These are phyloP conservation scores for Melanotaenia nigrans DNA, from an alignment of 2,797 vertebrate species.

Conservation along the genomic window DNA sequence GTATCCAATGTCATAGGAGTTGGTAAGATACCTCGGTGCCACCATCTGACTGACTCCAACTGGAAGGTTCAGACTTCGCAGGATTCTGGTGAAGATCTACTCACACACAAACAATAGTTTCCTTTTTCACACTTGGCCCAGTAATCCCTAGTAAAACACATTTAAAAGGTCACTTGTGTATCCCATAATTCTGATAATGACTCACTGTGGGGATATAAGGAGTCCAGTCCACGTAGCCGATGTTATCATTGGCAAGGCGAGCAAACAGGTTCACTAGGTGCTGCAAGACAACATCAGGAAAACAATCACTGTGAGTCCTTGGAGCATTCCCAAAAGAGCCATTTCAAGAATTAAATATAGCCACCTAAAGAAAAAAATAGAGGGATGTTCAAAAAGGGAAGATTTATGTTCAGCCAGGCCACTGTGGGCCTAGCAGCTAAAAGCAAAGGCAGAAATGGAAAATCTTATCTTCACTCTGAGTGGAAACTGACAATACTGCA, in stretches of 20 bases:
- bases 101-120: slow-evolving; percentile 25
- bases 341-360: slow-evolving; percentile 46
- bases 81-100: slow-evolving; percentile 96
- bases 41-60: slow-evolving; percentile 95
- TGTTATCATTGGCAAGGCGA: slow-evolving; percentile 95
- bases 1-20: slow-evolving; percentile 94
- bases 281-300: slow-evolving; percentile 75
- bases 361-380: slow-evolving; percentile 3
- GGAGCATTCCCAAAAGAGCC: slow-evolving; percentile 46
- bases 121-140: not conserved
- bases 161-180: slow-evolving; percentile 21
- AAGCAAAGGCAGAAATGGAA: slow-evolving; percentile 55
- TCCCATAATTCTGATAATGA: slow-evolving; percentile 41
- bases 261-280: slow-evolving; percentile 96
- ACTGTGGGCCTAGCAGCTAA: slow-evolving; percentile 36
- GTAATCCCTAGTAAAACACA: slow-evolving; percentile 26
- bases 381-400: slow-evolving; percentile 19
- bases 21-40: slow-evolving; percentile 91
- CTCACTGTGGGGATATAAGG: slow-evolving; percentile 94
- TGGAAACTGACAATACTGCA: slow-evolving; percentile 38
- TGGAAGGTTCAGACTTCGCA: slow-evolving; percentile 96
- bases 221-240: slow-evolving; percentile 96
- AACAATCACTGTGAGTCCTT: slow-evolving; percentile 44
- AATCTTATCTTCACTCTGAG: slow-evolving; percentile 48
- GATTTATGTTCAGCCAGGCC: slow-evolving; percentile 34